Base-by-base conservation (phyloP, 2,888 invertebrate genomes). In the Auanema sp. region DNA sequence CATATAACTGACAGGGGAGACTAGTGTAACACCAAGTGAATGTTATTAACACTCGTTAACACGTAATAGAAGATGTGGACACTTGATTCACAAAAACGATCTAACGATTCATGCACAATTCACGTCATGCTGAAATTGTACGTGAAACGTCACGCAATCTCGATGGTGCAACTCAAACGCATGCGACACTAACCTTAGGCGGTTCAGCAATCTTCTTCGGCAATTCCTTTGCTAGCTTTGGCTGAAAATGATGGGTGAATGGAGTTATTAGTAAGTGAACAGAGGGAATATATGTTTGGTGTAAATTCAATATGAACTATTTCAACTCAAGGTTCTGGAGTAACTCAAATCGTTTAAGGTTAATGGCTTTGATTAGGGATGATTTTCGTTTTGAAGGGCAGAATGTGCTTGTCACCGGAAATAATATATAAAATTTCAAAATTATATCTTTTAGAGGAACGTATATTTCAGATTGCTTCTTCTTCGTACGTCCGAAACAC, bases 171-270 rank as follows among this genome's bases (percentile, higher is more conserved):
- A 47, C 49, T 49, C 42, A 51, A 44, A 53, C 43, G 52, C 59
- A 60, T 60, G 59, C 59, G 41, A 53, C n/a, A 60, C 59, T 42
- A 21, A 58, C 47, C 41, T 41, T 42, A 50, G 50, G 16, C 16
- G 54, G 58, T 60, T 8, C 65, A 61, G 51, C 52, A 56, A 57
- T 61, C 58, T 40, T 59, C 52, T 61, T 68, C 49, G 60, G 53
- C 21, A 55, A 62, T 23, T 72, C 72, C 33, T 67, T 67, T 10
- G 60, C 58, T 24, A 66, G 58, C 52, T 69, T 68, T 24, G 69
- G 69, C 68, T 69, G 64, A 21, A 67, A 68, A 59, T 16, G 14
- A 5, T 5, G 33, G 33, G 33, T 47, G 21, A 47, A 47, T 23
- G 3, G 4, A 47, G 47, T 47, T 47, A 47, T 47, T 47, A 21